A percentile compares a stretch with the other conserved stretches of the same genome.
Conservation (phyloP, 2,113 vertebrate genomes). For the Rhegmatorhina hoffmannsi region DNA sequence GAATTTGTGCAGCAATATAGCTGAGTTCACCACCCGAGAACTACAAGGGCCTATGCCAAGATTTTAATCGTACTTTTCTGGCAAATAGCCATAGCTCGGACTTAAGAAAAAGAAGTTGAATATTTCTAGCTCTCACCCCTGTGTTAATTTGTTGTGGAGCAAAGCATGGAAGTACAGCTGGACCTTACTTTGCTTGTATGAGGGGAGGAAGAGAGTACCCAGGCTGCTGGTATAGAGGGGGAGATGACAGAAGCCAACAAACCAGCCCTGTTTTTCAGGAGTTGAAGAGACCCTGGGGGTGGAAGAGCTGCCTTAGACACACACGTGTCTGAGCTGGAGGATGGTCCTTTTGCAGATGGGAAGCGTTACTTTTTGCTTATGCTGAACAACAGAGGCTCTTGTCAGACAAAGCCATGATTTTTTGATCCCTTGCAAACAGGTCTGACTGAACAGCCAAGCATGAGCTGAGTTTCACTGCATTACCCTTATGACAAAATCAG, state of each 20-base stretch:
- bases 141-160: neutral
- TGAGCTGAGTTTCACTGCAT: neutral
- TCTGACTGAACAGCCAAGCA: neutral
- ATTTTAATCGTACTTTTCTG: constrained; percentile 55
- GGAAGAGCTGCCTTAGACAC: neutral
- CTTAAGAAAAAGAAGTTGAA: neutral
- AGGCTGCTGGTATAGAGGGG: neutral
- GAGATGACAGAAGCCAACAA: neutral
- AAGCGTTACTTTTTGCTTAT: neutral
- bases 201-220: neutral
- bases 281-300: neutral
- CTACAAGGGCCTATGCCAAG: neutral
- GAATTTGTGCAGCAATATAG: neutral
- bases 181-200: neutral
- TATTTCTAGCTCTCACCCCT: neutral
- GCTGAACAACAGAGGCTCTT: neutral
- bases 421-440: neutral
- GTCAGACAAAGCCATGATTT: neutral
- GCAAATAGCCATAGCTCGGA: constrained; percentile 4
- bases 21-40: neutral
- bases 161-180: neutral
- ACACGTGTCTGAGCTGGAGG: neutral
- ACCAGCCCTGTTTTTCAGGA: neutral
- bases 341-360: neutral
- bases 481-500: neutral